Conservation (phyloP, 2,888 invertebrate species). For the Glaucopsyche alexis region DNA sequence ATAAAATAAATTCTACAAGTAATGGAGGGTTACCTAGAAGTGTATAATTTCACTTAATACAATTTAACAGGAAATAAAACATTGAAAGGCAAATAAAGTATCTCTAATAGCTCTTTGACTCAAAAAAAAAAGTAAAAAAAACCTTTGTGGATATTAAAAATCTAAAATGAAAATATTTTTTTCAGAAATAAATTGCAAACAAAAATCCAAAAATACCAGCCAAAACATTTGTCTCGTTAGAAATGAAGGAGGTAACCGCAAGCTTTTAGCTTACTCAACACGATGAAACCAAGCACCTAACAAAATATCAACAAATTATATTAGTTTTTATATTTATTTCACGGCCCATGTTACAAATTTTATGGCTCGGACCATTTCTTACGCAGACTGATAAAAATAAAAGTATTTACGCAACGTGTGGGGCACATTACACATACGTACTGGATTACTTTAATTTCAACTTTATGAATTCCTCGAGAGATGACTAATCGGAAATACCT, state of each 20-base stretch:
- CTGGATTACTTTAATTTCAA: slow-evolving; percentile 7
- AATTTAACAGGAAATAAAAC: too few relatives aligned
- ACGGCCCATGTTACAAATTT: slow-evolving; percentile 5
- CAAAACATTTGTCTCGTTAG: neutral
- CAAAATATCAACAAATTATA: slow-evolving; percentile 3
- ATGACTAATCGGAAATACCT: slow-evolving; percentile 18
- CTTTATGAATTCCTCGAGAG: slow-evolving; percentile 7
- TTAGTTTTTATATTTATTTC: slow-evolving; percentile 17
- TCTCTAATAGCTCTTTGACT: too few relatives aligned
- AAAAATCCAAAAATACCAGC: neutral
- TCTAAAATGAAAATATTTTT: too few relatives aligned
- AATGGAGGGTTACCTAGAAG: neutral
- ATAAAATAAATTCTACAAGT: too few relatives aligned
- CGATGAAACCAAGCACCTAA: neutral
- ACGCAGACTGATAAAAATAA: slow-evolving; percentile 13
- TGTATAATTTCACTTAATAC: too few relatives aligned
- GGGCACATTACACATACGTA: neutral
- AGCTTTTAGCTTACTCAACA: slow-evolving; percentile 13
- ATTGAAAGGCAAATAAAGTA: too few relatives aligned
- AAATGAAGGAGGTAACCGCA: too few relatives aligned
- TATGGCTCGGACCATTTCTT: slow-evolving; percentile 7
- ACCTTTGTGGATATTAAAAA: too few relatives aligned
- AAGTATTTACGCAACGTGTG: slow-evolving; percentile 15
- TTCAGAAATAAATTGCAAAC: too few relatives aligned
- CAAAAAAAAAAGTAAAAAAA: too few relatives aligned